phyloP scores from a whole-genome alignment of 1,140 invertebrate species.

The Drosophila aff. region DNA sequence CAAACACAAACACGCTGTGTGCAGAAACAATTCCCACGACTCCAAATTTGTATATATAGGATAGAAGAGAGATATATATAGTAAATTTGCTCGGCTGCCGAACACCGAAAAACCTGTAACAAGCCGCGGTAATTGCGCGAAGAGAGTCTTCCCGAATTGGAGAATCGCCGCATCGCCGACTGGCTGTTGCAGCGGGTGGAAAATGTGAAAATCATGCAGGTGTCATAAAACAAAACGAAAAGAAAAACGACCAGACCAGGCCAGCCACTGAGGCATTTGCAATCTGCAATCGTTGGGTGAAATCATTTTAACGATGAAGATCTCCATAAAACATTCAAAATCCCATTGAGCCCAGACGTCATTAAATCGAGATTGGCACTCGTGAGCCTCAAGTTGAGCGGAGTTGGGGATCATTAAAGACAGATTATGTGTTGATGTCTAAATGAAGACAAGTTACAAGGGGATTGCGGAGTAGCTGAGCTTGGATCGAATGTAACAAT shows the following conservation, averaged over 20 bases:
- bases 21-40: constrained; percentile 76
- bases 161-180: constrained; percentile 19
- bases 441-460: constrained; percentile 30
- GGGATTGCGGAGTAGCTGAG: constrained; percentile 1
- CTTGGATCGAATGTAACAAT: background rate
- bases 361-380: constrained; percentile 47
- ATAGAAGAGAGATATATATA: constrained; percentile 52
- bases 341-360: constrained; percentile 32
- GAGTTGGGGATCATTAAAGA: constrained; percentile 35
- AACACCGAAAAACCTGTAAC: constrained; percentile 71
- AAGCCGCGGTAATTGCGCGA: constrained; percentile 75
- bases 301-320: constrained; percentile 59
- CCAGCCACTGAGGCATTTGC: constrained; percentile 23
- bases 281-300: constrained; percentile 51
- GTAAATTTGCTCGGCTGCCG: constrained; percentile 54
- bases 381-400: constrained; percentile 23
- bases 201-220: constrained; percentile 81
- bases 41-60: constrained; percentile 82
- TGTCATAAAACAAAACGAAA: constrained; percentile 68
- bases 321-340: constrained; percentile 39
- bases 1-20: constrained; percentile 47
- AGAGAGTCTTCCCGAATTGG: constrained; percentile 52
- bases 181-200: constrained; percentile 59
- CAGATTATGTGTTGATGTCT: constrained; percentile 36
- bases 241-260: background rate